Conservation (phyloP, 2,113 vertebrate genomes). For the Pholis gunnellus region DNA sequence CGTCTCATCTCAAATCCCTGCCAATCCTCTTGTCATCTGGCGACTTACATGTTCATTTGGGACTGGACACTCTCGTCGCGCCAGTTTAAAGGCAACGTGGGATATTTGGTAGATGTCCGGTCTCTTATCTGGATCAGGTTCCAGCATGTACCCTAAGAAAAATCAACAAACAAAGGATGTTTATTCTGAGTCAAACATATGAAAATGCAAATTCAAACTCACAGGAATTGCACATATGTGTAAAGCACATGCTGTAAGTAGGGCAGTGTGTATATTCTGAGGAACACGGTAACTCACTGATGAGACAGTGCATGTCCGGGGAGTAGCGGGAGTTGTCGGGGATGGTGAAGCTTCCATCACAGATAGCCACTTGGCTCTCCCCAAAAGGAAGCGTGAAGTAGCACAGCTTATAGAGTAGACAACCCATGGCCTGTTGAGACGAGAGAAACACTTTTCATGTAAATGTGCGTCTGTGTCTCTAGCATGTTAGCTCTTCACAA, state of each 20-base stretch:
- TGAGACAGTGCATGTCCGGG: constrained; percentile 98
- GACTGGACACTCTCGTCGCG: constrained; percentile 92
- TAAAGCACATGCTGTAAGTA: constrained; percentile 5
- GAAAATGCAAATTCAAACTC: constrained; percentile 1
- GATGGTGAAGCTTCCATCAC: constrained; percentile 98
- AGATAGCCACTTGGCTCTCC: constrained; percentile 98
- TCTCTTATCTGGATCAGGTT: constrained; percentile 95
- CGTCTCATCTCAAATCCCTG: neutral
- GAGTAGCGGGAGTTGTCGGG: constrained; percentile 97
- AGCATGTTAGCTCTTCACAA: neutral
- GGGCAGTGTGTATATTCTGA: neutral
- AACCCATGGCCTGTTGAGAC: constrained; percentile 91
- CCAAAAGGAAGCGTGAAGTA: constrained; percentile 98
- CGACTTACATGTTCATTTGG: constrained; percentile 93
- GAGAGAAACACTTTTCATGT: constrained; percentile 10
- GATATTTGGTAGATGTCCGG: constrained; percentile 98
- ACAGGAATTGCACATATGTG: neutral
- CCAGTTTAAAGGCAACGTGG: constrained; percentile 94
- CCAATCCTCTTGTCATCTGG: neutral
- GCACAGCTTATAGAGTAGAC: constrained; percentile 97
- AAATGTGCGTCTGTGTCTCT: neutral
- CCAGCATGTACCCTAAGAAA: constrained; percentile 94
- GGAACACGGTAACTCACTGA: constrained; percentile 88
- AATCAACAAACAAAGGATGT: neutral
- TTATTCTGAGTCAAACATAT: constrained; percentile 3